Evolutionary conservation across 2,888 invertebrate species (phyloP).

Genomic region (Latrodectus elegans): DNA sequence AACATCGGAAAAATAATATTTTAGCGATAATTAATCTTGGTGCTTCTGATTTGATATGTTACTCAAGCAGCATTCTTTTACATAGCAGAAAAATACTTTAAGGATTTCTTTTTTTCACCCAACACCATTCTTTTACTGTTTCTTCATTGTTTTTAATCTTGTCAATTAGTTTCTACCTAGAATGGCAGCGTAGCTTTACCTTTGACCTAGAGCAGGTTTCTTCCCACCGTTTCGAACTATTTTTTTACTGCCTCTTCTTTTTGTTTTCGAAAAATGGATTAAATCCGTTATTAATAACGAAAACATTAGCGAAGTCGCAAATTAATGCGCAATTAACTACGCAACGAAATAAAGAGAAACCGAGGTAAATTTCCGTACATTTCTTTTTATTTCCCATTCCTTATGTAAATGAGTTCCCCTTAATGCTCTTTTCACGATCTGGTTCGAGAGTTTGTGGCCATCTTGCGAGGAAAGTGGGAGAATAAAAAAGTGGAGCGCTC

Average conservation of each 20-base stretch:
- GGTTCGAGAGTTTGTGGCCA: background rate
- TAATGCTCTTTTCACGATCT: conserved; percentile 53
- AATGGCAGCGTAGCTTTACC: background rate
- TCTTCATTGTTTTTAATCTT: background rate
- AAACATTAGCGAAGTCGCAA: conserved; percentile 37
- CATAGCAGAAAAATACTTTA: too few relatives aligned
- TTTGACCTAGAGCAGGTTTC: background rate
- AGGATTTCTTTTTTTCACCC: background rate
- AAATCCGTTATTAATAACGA: background rate
- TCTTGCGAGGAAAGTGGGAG: background rate
- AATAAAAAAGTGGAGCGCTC: background rate
- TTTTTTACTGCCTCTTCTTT: background rate
- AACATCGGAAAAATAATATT: too few relatives aligned
- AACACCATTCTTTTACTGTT: background rate
- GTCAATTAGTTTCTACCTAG: background rate
- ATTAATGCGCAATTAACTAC: conserved; percentile 63
- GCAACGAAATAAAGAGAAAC: background rate
- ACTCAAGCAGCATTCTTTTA: too few relatives aligned
- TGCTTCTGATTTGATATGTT: too few relatives aligned
- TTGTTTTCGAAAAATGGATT: background rate
- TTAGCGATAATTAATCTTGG: too few relatives aligned
- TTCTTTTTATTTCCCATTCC: conserved; percentile 19
- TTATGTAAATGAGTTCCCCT: conserved; percentile 22
- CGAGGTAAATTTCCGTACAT: conserved; percentile 4
- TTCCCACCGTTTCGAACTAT: background rate